These are phyloP conservation scores for Varecia variegata DNA, from an alignment of 2,797 vertebrate genomes.

Conservation along the genomic window DNA sequence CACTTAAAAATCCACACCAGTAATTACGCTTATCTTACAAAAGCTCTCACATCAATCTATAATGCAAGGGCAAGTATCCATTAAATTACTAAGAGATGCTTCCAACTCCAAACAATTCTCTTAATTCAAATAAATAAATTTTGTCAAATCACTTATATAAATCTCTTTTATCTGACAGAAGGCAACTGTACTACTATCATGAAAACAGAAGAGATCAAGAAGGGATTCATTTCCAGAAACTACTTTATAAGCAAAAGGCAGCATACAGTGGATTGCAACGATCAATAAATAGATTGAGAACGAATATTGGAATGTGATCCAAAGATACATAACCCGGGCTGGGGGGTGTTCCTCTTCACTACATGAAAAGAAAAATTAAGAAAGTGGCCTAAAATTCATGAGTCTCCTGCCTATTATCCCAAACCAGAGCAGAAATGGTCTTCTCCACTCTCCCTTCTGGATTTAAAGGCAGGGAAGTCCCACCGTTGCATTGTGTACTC, in stretches of 20 bases:
- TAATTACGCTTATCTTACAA: neutral
- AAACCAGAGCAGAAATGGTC: neutral
- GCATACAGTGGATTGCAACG: neutral
- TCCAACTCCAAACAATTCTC: neutral
- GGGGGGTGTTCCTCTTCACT: neutral
- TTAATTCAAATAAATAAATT: slow-evolving; percentile 2
- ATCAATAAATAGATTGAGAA: neutral
- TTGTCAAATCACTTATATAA: neutral
- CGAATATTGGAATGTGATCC: neutral
- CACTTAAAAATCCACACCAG: neutral
- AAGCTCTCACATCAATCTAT: neutral
- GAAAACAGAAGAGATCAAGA: neutral
- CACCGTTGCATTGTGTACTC: neutral
- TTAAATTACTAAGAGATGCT: neutral
- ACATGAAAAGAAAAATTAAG: neutral
- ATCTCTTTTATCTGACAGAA: neutral
- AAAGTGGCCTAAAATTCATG: neutral
- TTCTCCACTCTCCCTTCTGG: neutral
- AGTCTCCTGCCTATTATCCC: neutral
- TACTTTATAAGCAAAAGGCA: neutral
- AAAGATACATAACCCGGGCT: neutral
- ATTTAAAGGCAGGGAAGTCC: neutral
- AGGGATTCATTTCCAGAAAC: neutral
- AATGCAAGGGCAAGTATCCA: neutral
- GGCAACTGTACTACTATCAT: neutral